These are phyloP conservation scores for Iguana delicatissima DNA, from an alignment of 2,797 vertebrate species.

Conservation along the genomic window DNA sequence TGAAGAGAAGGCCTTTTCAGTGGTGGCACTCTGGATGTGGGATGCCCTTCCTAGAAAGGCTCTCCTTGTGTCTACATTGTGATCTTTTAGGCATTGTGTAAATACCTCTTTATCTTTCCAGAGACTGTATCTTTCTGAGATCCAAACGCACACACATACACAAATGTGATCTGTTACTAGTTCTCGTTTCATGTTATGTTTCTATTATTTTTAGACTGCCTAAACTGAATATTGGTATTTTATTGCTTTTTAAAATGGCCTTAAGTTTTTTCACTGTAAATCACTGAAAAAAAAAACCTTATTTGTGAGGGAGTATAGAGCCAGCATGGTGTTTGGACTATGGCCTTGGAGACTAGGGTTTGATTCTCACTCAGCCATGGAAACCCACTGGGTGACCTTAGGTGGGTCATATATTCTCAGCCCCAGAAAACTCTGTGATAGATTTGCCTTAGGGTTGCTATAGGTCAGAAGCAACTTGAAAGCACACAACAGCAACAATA, in stretches of 20 bases:
- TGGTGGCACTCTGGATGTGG: background rate
- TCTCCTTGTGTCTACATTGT: background rate
- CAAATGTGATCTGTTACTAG: too few relatives aligned
- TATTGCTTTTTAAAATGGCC: background rate
- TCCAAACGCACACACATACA: too few relatives aligned
- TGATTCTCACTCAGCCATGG: too few relatives aligned
- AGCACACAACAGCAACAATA: too few relatives aligned
- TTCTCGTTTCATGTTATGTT: background rate
- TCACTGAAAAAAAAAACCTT: background rate
- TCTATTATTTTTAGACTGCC: background rate
- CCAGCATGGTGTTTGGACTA: too few relatives aligned
- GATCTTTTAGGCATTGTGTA: background rate
- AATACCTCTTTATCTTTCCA: background rate
- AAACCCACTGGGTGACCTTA: too few relatives aligned
- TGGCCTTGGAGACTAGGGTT: too few relatives aligned
- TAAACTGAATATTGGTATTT: background rate
- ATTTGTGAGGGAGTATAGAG: too few relatives aligned
- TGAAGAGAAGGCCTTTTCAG: background rate
- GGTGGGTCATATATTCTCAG: too few relatives aligned
- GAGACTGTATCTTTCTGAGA: background rate
- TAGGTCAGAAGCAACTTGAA: too few relatives aligned
- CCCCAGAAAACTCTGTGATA: too few relatives aligned
- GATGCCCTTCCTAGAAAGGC: background rate
- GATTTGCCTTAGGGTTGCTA: too few relatives aligned
- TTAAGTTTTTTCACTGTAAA: background rate